Conservation (phyloP, 2,113 vertebrate species). For the Carettochelys insculpta region DNA sequence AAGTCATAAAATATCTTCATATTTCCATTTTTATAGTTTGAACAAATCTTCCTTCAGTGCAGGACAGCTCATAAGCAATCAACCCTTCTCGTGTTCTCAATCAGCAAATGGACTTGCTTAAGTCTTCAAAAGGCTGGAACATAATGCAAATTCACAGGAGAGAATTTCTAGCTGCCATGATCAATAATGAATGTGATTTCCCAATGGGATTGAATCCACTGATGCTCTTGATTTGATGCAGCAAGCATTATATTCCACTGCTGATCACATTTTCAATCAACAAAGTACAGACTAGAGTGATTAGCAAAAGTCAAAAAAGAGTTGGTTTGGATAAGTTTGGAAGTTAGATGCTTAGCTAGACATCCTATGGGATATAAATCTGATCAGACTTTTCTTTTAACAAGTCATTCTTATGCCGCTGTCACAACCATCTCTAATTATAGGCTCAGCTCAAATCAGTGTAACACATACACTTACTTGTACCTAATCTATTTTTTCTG, state of each 20-base stretch:
- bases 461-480: not conserved
- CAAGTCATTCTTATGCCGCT: not conserved
- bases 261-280: not conserved
- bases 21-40: constrained; percentile 64
- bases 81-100: constrained; percentile 3
- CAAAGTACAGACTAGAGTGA: not conserved
- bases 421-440: not conserved
- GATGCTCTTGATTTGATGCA: not conserved
- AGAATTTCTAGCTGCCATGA: not conserved
- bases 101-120: not conserved
- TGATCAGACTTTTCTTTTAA: not conserved
- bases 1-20: constrained; percentile 41
- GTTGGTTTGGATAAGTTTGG: not conserved
- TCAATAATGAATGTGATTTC: not conserved
- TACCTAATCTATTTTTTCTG: not conserved
- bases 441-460: not conserved
- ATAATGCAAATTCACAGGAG: not conserved
- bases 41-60: constrained; percentile 29
- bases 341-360: not conserved
- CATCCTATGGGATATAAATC: not conserved
- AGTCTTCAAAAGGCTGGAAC: constrained; percentile 39
- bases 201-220: not conserved
- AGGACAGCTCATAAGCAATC: constrained; percentile 31
- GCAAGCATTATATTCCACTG: not conserved
- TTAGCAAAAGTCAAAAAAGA: not conserved